Evolutionary conservation across 1,140 invertebrate genomes (phyloP), one percentile per base, ranked within the genome.

Genomic region (Whitmania pigra): DNA sequence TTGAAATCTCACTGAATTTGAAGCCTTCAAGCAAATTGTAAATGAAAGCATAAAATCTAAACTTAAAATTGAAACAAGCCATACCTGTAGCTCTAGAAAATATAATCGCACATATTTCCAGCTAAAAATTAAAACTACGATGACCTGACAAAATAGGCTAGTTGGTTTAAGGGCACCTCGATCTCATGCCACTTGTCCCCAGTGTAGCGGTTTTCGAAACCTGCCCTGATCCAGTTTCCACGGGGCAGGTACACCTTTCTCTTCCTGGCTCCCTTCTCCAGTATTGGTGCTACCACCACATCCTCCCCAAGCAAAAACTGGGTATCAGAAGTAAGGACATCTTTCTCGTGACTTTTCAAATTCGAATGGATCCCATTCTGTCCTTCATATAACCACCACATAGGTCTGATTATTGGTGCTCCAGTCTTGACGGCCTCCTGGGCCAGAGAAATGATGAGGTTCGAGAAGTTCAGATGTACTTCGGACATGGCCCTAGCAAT

Each of bases 361-460:
- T 1, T 49, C 43, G 43, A 49, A 17, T 49, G 43, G 43, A 15
- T 49, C 11, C 9, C 43, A 11, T 17, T 49, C 43, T 11, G 43
- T 0, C 87, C 84, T 0, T 90, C 89, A 72, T 91, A 88, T 43
- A 92, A 82, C 89, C 94, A 92, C 92, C 93, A 96, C n/a, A 96
- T 82, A 0, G 93, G 93, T 0, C 92, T 83, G 53, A 95, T 88
- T 20, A 82, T 81, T 9, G 81, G 81, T 20, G 29, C 49, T 63
- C 76, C 75, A 67, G 60, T 36, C 4, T 57, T 22, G 22, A 54
- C n/a, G 7, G 53, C n/a, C 22, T 29, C 53, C 20, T 27, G 49
- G 22, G 22, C 53, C 18, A 71, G 9, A 53, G 20, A 71, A 25
- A 57, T 49, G 54, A 72, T 74, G 36, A 22, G n/a, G 15, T 31